phyloP scores from a whole-genome alignment of 2,113 vertebrate genomes.

The Bambusicola thoracicus region DNA sequence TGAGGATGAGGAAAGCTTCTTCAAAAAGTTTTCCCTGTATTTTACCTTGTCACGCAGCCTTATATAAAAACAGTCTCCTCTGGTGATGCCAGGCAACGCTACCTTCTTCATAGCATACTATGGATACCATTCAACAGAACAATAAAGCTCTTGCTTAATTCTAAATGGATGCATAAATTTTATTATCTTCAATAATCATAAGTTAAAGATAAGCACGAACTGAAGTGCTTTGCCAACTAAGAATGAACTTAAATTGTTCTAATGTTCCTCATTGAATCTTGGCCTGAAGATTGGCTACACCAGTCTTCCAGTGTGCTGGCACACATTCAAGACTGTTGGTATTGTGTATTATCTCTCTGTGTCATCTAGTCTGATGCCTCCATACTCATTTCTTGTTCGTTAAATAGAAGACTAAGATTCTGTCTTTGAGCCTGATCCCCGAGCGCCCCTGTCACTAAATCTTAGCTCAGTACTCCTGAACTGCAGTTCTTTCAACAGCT shows the following conservation, averaged over 20 bases:
- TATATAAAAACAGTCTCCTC: slow-evolving; percentile 18
- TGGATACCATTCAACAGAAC: slow-evolving; percentile 25
- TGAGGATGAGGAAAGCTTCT: slow-evolving; percentile 61
- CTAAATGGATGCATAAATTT: neutral
- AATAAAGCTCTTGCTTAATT: slow-evolving; percentile 21
- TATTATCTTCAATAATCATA: slow-evolving; percentile 19
- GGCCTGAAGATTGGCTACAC: neutral
- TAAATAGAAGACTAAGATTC: neutral
- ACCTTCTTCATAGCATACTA: neutral
- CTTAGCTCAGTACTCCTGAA: slow-evolving; percentile 32
- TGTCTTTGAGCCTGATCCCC: neutral
- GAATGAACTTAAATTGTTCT: slow-evolving; percentile 1
- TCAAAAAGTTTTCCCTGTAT: slow-evolving; percentile 34
- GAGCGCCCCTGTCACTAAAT: slow-evolving; percentile 16
- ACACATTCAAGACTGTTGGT: neutral
- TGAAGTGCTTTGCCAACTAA: neutral
- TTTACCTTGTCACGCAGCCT: slow-evolving; percentile 52
- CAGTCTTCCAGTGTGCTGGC: neutral
- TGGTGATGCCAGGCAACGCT: neutral
- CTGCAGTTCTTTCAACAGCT: slow-evolving; percentile 50
- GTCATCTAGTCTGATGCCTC: neutral
- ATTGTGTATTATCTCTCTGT: neutral
- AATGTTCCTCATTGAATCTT: neutral
- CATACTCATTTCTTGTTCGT: neutral
- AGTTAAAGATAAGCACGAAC: slow-evolving; percentile 28